These are phyloP conservation scores for Lagopus muta DNA, from an alignment of 2,113 vertebrate species.

Conservation along the genomic window DNA sequence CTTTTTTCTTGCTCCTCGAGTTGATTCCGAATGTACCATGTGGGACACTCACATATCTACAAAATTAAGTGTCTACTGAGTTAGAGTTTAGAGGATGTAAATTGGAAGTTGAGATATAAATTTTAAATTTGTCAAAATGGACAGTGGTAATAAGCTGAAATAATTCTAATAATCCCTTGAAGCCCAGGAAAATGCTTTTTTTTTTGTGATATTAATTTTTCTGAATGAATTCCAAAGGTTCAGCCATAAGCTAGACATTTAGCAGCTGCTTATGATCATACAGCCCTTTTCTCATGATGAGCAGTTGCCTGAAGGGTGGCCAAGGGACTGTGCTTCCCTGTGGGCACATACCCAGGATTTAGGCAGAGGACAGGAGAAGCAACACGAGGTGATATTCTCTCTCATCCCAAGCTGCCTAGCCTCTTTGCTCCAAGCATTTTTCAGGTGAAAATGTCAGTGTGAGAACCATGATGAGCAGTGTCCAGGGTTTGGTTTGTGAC, in stretches of 20 bases:
- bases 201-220: not conserved
- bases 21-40: not conserved
- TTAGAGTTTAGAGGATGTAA: not conserved
- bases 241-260: accelerated
- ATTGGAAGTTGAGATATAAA: not conserved
- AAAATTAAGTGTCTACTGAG: not conserved
- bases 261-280: not conserved
- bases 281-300: not conserved
- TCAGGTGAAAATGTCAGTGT: slow-evolving; percentile 1
- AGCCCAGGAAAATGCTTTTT: not conserved
- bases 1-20: not conserved
- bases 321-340: not conserved
- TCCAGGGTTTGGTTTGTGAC: slow-evolving; percentile 41
- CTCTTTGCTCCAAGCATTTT: slow-evolving; percentile 38
- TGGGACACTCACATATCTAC: not conserved
- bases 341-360: not conserved
- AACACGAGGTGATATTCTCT: not conserved
- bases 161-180: not conserved
- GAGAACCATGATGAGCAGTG: not conserved
- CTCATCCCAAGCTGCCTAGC: not conserved
- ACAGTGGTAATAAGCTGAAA: not conserved
- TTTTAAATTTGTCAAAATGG: not conserved
- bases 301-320: not conserved
- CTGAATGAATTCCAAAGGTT: not conserved
- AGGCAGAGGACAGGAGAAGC: slow-evolving; percentile 10